phyloP scores from a whole-genome alignment of 2,888 invertebrate genomes.

The Eubasilissa splendida region DNA sequence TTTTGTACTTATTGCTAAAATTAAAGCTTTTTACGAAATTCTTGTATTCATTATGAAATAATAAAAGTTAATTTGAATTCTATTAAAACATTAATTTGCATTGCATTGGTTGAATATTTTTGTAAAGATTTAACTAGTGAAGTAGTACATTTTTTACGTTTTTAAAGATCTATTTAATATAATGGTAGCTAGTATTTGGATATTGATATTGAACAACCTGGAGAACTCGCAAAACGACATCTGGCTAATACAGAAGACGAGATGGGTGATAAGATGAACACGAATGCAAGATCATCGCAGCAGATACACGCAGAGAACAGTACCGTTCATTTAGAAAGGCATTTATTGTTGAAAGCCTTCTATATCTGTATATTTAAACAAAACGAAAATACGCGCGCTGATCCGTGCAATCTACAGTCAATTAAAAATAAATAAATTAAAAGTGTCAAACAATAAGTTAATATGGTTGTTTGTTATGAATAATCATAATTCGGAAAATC shows the following conservation, averaged over 20 bases:
- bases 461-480: too few species aligned
- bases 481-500: too few species aligned
- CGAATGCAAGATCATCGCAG: not conserved
- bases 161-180: not conserved
- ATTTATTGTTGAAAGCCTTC: too few species aligned
- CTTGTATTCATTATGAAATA: not conserved
- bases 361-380: too few species aligned
- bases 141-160: not conserved
- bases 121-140: not conserved
- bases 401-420: too few species aligned
- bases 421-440: too few species aligned
- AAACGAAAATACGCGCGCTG: too few species aligned
- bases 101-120: not conserved
- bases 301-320: not conserved
- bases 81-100: not conserved
- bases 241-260: conserved; percentile 4
- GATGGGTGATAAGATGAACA: not conserved
- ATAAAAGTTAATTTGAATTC: not conserved
- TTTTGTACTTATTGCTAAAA: too few species aligned
- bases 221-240: conserved; percentile 12
- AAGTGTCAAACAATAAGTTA: too few species aligned
- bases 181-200: not conserved
- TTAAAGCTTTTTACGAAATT: too few species aligned
- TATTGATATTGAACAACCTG: not conserved
- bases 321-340: not conserved